phyloP scores from a whole-genome alignment of 1,140 invertebrate genomes.

The Varroa destructor region DNA sequence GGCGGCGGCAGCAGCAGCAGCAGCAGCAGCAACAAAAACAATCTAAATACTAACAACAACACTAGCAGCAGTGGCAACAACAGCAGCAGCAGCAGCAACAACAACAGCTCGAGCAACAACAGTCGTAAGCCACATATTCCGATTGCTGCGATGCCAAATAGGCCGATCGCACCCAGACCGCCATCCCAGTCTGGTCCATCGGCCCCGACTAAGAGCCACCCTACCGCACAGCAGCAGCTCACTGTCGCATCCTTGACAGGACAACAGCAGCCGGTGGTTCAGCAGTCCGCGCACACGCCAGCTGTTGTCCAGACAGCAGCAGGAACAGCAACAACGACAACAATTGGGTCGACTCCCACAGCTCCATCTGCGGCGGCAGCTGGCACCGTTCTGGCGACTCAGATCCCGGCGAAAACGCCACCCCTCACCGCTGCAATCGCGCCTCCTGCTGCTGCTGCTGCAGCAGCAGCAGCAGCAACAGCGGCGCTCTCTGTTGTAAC shows the following conservation, averaged over 20 bases:
- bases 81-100: background rate
- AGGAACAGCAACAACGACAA: constrained; percentile 11
- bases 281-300: too few species aligned
- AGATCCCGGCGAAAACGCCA: too few species aligned
- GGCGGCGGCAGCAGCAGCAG: too few species aligned
- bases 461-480: too few species aligned
- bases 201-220: too few species aligned
- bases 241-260: too few species aligned
- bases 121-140: constrained; percentile 25
- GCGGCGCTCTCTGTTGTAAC: background rate
- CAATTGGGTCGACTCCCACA: background rate
- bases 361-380: background rate
- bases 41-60: background rate
- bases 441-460: too few species aligned
- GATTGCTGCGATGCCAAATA: constrained; percentile 17
- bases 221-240: too few species aligned
- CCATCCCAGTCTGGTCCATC: background rate
- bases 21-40: background rate
- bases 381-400: background rate
- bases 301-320: too few species aligned
- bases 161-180: constrained; percentile 7
- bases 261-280: too few species aligned
- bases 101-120: background rate
- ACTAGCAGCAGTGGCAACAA: background rate
- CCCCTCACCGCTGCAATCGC: too few species aligned